Conservation (phyloP, 2,113 vertebrate genomes). For the Rhizomys pruinosus region DNA sequence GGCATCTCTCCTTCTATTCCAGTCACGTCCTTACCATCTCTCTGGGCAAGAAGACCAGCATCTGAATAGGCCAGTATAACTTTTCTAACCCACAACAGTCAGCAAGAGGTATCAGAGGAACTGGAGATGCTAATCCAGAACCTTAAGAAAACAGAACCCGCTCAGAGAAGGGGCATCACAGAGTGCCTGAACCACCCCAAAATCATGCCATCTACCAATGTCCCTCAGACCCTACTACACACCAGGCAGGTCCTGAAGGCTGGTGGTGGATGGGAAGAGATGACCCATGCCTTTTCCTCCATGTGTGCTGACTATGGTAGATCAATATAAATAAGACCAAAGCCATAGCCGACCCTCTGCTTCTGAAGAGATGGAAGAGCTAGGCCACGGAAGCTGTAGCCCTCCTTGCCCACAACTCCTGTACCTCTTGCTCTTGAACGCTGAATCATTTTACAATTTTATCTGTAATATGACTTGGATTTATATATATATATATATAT, state of each 20-base stretch:
- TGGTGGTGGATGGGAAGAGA: conserved; percentile 99
- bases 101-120: conserved; percentile 95
- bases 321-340: conserved; percentile 99
- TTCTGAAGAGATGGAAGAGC: conserved; percentile 95
- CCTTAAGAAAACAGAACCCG: conserved; percentile 97
- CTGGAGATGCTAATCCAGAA: conserved; percentile 96
- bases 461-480: conserved; percentile 72
- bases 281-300: conserved; percentile 99
- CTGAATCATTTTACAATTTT: conserved; percentile 63
- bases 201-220: conserved; percentile 98
- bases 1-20: conserved; percentile 98
- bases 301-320: conserved; percentile 99
- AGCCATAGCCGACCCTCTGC: conserved; percentile 96
- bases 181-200: conserved; percentile 99
- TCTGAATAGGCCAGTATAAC: conserved; percentile 97
- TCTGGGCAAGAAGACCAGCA: conserved; percentile 98
- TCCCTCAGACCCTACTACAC: conserved; percentile 97
- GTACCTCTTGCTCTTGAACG: conserved; percentile 37
- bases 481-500: too few relatives aligned
- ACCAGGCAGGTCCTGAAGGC: conserved; percentile 97
- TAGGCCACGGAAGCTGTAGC: conserved; percentile 81
- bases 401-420: conserved; percentile 86
- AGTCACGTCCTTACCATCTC: conserved; percentile 98
- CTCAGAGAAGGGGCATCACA: conserved; percentile 97
- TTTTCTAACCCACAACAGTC: conserved; percentile 98